Base-by-base conservation (phyloP, 2,797 vertebrate species). In the Alcedo atthis region DNA sequence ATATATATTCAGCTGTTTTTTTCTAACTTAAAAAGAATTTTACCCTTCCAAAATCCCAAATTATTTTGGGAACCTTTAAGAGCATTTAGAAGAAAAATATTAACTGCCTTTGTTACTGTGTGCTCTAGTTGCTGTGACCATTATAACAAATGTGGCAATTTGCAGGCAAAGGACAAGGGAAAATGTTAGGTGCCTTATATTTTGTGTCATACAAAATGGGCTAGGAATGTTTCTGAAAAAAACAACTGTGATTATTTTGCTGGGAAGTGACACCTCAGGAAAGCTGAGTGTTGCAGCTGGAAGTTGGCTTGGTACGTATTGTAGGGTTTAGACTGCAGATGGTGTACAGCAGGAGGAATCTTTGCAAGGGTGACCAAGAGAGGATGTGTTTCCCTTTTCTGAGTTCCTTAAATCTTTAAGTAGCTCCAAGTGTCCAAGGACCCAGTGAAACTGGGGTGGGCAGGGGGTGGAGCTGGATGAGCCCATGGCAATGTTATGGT, bases 1-100 rank as follows among this genome's bases (percentile, higher is more conserved):
- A 26, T 13, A 0, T 20, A 2, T 43, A 43, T 42, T 64, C 19
- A 42, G 28, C 42, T 20, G 37, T 26, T 30, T 79, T 79, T 71
- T 80, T 15, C 12, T 32, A 59, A 40, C 20, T 80, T 4, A 33
- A 28, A 8, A 55, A 59, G 20, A 26, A 30, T 19, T 32, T 9
- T 28, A 2, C 2, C 10, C 5, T 2, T 2, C 0, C 8, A 4
- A 48, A 30, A 49, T 43, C 7, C 11, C 17, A 43, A 11, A 30
- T 69, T 51, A 16, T 63, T 87, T 66, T 30, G 20, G 16, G 16
- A 64, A 19, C 15, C 6, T 43, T 69, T 48, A 45, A 22, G 12
- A 64, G 4, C 5, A 7, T 58, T 84, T 59, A 53, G 30, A 61
- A 69, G 10, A 59, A 85, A 71, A 87, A 33, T 8, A 37, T 8